phyloP scores from a whole-genome alignment of 1,140 invertebrate species.

The Rhopalosiphum maidis region DNA sequence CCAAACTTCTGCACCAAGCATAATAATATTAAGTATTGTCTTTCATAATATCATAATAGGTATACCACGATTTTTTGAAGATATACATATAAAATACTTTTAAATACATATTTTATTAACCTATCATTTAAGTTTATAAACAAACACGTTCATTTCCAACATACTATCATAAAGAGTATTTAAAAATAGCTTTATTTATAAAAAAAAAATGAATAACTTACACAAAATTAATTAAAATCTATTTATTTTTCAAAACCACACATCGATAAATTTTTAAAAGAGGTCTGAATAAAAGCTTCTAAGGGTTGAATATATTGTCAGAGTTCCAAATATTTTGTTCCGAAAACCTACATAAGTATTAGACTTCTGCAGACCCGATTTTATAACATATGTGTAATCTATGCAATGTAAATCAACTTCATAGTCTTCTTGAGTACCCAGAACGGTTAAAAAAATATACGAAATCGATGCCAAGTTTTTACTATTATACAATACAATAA shows the following conservation, averaged over 20 bases:
- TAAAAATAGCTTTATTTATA: background rate
- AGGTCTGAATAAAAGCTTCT: background rate
- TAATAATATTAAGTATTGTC: background rate
- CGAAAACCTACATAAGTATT: slow-evolving; percentile 24
- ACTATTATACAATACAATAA: background rate
- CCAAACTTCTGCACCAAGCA: background rate
- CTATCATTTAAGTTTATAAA: background rate
- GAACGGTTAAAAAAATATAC: background rate
- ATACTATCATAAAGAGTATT: no score
- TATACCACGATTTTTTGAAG: background rate
- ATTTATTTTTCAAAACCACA: slow-evolving; percentile 19
- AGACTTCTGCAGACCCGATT: background rate
- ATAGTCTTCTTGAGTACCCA: slow-evolving; percentile 25
- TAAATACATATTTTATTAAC: background rate
- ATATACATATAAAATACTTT: background rate
- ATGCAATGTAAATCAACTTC: slow-evolving; percentile 48
- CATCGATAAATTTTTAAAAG: background rate
- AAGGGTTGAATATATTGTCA: slow-evolving; percentile 29
- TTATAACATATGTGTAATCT: slow-evolving; percentile 43
- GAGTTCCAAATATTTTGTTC: slow-evolving; percentile 33
- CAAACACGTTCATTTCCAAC: no score
- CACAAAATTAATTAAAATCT: background rate
- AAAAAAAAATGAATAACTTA: background rate
- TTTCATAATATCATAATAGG: background rate
- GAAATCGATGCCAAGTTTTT: slow-evolving; percentile 33